Evolutionary conservation across 1,140 invertebrate species (phyloP).

Genomic region (Muscidifurax raptorellus): DNA sequence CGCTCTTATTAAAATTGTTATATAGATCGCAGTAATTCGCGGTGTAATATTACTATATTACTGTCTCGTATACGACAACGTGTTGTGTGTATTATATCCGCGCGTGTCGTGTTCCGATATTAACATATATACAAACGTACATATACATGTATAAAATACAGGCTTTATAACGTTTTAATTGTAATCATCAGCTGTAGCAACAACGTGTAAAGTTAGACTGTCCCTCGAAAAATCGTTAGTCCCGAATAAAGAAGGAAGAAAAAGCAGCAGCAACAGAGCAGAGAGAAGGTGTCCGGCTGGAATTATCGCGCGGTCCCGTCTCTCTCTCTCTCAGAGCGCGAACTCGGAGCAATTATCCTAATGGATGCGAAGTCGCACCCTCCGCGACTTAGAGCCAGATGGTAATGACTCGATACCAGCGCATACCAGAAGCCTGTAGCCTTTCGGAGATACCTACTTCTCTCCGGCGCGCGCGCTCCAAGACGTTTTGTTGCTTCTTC

Average conservation of each 20-base stretch:
- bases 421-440: constrained; percentile 74
- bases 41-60: no score
- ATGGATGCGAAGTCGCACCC: constrained; percentile 75
- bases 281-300: constrained; percentile 54
- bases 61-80: no score
- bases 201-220: background rate
- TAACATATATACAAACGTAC: no score
- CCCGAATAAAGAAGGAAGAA: background rate
- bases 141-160: no score
- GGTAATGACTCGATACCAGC: constrained; percentile 76
- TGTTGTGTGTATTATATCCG: no score
- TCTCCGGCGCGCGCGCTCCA: constrained; percentile 9
- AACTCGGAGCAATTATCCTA: constrained; percentile 75
- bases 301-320: constrained; percentile 65
- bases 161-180: background rate
- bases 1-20: no score
- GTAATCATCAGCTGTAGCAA: background rate
- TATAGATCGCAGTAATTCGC: no score
- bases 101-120: no score
- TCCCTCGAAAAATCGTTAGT: background rate
- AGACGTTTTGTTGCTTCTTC: background rate
- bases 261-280: no score
- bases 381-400: constrained; percentile 67
- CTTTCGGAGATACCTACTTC: constrained; percentile 11
- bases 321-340: constrained; percentile 50